Base-by-base conservation (phyloP, 30 jellyfish, hydroid and myxozoan species). In the Chironex yamaguchii region DNA sequence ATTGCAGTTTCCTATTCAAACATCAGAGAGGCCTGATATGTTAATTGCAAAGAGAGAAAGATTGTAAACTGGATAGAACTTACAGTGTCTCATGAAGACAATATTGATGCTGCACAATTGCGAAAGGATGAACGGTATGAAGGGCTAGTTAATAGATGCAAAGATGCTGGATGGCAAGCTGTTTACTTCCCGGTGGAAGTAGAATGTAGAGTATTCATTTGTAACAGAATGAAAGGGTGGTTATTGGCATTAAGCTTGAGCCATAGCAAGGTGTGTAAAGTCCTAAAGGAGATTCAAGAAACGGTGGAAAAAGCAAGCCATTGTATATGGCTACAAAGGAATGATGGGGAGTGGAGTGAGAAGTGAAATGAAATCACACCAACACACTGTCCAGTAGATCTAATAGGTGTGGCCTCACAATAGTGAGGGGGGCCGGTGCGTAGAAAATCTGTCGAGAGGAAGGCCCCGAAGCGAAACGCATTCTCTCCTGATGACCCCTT, bases 131-230 rank as follows among this genome's bases (percentile, higher is more conserved):
- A 42, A 42, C 17, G 58, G 58, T 58, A 58, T 58, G 26, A 20
- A 25, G 32, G 32, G 9, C 73, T 58, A 14, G 25, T 58, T 20
- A 58, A 20, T 14, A 9, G 21, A 4, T 58, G 73, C 73, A 25
- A 58, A 58, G 73, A 58, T 14, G 32, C 25, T 58, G 73, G 73
- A 14, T 4, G 73, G 73, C 34, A 14, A 14, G 73, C 73, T 14
- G 21, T 14, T 14, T 25, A 58, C 73, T 58, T 58, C 26, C 73
- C 26, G 32, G 32, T 58, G 34, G 73, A 58, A 58, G 73, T 58
- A 14, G 73, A 25, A 58, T 58, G 73, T 58, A 20, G 73, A 20
- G 73, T 11, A 25, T 58, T 58, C 32, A 58, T 58, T 58, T 11
- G 73, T 14, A 58, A 58, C 32, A 58, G 73, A 58, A 42, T 42